Percentiles rank a stretch among this genome's conserved stretches.
phyloP scores from a whole-genome alignment of 2,888 invertebrate genomes.

The Rhogogaster chlorosoma region DNA sequence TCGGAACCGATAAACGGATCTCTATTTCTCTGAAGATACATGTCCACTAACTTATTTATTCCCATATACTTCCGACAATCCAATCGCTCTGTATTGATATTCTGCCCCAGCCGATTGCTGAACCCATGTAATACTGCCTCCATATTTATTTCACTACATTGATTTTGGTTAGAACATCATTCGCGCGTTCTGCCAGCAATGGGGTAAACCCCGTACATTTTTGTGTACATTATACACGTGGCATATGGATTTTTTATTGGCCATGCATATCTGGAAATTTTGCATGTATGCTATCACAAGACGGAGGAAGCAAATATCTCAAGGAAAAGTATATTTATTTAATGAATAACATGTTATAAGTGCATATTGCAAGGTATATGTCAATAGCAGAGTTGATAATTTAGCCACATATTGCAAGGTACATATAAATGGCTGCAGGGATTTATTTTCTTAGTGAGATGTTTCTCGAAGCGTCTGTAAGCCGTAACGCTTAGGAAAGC shows the following conservation, averaged over 20 bases:
- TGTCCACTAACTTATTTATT: conserved; percentile 21
- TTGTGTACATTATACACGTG: background rate
- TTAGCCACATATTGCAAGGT: background rate
- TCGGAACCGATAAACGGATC: background rate
- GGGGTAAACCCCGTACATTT: background rate
- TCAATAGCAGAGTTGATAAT: background rate
- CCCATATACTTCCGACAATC: conserved; percentile 9
- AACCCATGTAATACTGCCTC: background rate
- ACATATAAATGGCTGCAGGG: background rate
- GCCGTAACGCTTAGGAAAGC: background rate
- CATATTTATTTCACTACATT: conserved; percentile 32
- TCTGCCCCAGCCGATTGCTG: background rate
- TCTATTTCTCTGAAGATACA: background rate
- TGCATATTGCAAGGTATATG: no score
- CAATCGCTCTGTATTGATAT: background rate
- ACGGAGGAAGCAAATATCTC: background rate
- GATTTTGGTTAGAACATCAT: conserved; percentile 1
- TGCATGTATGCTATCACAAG: background rate
- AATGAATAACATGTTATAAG: background rate
- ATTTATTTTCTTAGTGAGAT: background rate
- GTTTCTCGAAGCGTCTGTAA: background rate
- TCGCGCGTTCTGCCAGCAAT: background rate
- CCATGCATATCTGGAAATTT: background rate
- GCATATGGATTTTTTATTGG: background rate
- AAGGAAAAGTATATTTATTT: background rate